phyloP scores from a whole-genome alignment of 2,113 vertebrate species.

The Crotalus helleri region DNA sequence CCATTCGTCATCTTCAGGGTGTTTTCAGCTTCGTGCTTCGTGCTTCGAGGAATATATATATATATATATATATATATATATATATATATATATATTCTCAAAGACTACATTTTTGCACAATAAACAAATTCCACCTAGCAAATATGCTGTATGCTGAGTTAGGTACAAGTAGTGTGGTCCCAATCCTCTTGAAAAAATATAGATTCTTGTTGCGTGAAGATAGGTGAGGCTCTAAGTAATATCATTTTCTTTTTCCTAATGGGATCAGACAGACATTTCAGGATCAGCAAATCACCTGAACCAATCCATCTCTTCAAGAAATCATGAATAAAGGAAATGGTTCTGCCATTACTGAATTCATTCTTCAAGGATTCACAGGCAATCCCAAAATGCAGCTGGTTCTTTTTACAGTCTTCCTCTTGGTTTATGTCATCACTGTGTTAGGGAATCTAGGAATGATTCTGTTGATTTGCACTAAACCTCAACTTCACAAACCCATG shows the following conservation, averaged over 20 bases:
- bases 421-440: background rate
- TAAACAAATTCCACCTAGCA: background rate
- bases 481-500: background rate
- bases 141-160: background rate
- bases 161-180: background rate
- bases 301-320: background rate
- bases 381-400: background rate
- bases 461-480: background rate
- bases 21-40: no score
- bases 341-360: conserved; percentile 36
- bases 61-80: no score
- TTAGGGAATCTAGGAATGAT: background rate
- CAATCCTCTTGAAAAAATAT: background rate
- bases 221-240: background rate
- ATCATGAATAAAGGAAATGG: conserved; percentile 36
- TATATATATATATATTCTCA: background rate
- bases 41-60: no score
- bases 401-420: background rate
- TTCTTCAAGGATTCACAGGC: conserved; percentile 52
- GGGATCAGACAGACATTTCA: background rate
- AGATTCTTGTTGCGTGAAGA: no score
- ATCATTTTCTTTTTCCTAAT: background rate
- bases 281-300: background rate
- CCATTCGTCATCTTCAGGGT: no score
- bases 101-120: background rate